These are phyloP conservation scores for Gryllus longicercus DNA, from an alignment of 2,888 invertebrate species.

Conservation along the genomic window DNA sequence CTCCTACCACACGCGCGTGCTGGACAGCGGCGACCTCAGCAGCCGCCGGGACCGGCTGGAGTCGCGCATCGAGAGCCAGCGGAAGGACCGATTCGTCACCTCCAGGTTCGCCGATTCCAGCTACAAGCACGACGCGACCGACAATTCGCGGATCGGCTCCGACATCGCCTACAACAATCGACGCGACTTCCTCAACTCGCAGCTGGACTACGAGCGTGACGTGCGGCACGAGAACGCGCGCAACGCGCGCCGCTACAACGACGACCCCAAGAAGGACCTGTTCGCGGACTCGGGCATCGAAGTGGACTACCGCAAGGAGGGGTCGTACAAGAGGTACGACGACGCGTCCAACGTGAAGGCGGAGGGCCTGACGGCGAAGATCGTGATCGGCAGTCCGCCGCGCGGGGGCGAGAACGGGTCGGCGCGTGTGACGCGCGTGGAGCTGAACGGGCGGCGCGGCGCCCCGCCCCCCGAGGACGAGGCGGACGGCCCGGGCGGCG, in stretches of 20 bases:
- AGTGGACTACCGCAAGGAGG: constrained; percentile 71
- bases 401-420: neutral
- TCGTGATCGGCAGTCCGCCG: neutral
- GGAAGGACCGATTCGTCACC: constrained; percentile 39
- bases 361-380: constrained; percentile 19
- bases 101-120: constrained; percentile 45
- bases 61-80: constrained; percentile 62
- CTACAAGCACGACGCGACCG: constrained; percentile 47
- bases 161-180: constrained; percentile 43
- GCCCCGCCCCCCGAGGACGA: constrained; percentile 38
- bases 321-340: constrained; percentile 18
- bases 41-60: constrained; percentile 71
- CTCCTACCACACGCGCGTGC: constrained; percentile 24
- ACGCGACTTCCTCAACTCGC: constrained; percentile 34
- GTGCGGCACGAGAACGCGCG: constrained; percentile 25
- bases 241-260: constrained; percentile 27
- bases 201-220: constrained; percentile 26
- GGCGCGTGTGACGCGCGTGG: constrained; percentile 31
- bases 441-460: constrained; percentile 29
- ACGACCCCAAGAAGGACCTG: constrained; percentile 52
- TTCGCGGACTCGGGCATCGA: constrained; percentile 77
- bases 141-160: constrained; percentile 45
- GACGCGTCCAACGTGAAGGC: neutral
- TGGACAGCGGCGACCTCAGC: constrained; percentile 55
- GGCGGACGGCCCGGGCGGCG: constrained; percentile 50